phyloP scores from a whole-genome alignment of 2,113 vertebrate species.

The Centrocercus urophasianus region DNA sequence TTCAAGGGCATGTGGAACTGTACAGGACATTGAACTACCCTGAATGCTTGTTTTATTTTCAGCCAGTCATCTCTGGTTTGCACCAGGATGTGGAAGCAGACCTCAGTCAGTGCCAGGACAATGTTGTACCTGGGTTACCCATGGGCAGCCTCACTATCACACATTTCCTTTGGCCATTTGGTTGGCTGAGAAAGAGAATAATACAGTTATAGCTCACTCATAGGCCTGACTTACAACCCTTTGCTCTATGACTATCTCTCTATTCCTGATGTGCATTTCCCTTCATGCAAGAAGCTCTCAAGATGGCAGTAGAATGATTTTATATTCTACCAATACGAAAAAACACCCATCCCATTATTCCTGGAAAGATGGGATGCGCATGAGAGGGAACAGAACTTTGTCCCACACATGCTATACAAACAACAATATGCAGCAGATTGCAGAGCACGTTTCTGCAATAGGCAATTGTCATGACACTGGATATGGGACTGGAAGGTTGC shows the following conservation, averaged over 20 bases:
- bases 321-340: background rate
- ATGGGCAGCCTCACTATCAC: background rate
- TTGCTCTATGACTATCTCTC: background rate
- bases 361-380: slow-evolving; percentile 12
- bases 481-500: slow-evolving; percentile 10
- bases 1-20: background rate
- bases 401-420: background rate
- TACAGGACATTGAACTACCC: background rate
- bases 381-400: background rate
- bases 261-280: background rate
- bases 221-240: background rate
- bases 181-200: background rate
- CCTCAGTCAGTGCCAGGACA: background rate
- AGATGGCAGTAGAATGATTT: background rate
- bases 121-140: background rate
- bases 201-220: background rate
- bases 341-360: background rate
- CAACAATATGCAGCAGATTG: background rate
- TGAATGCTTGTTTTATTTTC: background rate
- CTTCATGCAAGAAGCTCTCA: background rate
- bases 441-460: background rate
- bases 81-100: background rate
- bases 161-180: background rate
- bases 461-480: background rate
- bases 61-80: background rate